These are phyloP conservation scores for Nesometra sesokonis DNA, from an alignment of 35 echinoderm and acorn worm genomes.

Conservation along the genomic window DNA sequence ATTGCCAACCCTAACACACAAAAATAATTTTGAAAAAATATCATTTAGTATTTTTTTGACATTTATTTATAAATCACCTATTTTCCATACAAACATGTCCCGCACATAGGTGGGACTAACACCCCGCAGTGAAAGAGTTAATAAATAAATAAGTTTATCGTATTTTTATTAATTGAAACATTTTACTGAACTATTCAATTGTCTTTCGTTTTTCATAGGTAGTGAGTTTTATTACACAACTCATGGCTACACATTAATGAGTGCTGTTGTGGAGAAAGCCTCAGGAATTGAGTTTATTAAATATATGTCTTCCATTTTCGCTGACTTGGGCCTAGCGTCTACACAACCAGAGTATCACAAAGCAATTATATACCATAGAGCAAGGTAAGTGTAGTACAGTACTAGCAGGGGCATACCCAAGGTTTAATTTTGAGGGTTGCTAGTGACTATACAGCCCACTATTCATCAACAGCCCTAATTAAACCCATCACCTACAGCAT, in stretches of 20 bases:
- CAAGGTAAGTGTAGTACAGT: slow-evolving; percentile 56
- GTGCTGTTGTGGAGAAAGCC: slow-evolving; percentile 73
- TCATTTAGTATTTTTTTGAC: too few species aligned
- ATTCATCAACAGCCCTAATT: background rate
- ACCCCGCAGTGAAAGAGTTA: too few species aligned
- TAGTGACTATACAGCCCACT: too few species aligned
- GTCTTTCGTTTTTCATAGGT: slow-evolving; percentile 11
- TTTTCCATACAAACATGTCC: too few species aligned
- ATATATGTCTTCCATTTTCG: slow-evolving; percentile 63
- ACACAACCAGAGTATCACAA: slow-evolving; percentile 66
- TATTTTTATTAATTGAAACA: too few species aligned
- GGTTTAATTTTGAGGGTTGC: background rate
- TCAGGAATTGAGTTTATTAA: slow-evolving; percentile 49
- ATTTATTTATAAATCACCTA: too few species aligned
- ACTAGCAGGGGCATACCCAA: too few species aligned
- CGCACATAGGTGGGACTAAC: too few species aligned
- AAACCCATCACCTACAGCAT: background rate
- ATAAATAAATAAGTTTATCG: too few species aligned
- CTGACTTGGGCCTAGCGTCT: slow-evolving; percentile 51
- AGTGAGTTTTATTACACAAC: slow-evolving; percentile 75
- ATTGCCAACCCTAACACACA: too few species aligned
- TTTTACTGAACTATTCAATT: background rate
- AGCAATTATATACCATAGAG: slow-evolving; percentile 79
- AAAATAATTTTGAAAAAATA: too few species aligned
- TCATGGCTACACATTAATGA: slow-evolving; percentile 81